Conservation (phyloP, 2,113 vertebrate genomes). For the Gallinago undulata region DNA sequence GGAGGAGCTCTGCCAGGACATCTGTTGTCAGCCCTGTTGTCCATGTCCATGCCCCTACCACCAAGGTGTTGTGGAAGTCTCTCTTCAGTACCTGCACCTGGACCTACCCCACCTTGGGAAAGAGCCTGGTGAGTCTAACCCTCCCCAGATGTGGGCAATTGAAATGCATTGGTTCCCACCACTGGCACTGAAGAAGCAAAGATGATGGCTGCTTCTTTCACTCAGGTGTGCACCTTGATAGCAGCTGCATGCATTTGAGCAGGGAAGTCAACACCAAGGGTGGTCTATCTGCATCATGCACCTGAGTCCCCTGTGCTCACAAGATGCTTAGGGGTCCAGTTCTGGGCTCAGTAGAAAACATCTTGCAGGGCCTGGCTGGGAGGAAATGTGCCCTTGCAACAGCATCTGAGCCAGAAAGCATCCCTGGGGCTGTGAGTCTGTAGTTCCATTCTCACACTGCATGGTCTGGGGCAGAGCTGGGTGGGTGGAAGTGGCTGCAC, state of each 20-base stretch:
- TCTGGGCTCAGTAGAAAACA: not conserved
- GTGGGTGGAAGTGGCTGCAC: fast-evolving
- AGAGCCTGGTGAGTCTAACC: not conserved
- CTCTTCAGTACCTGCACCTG: not conserved
- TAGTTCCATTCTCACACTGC: fast-evolving
- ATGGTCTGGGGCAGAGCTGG: not conserved
- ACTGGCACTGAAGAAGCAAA: fast-evolving
- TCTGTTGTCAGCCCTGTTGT: not conserved
- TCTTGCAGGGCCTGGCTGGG: not conserved
- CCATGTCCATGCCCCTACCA: not conserved
- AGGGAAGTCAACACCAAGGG: not conserved
- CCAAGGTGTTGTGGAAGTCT: not conserved
- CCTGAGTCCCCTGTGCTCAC: fast-evolving
- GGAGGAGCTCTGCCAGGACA: not conserved
- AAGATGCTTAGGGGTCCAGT: not conserved
- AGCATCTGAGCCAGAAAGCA: not conserved
- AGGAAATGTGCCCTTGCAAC: fast-evolving
- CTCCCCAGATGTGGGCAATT: not conserved
- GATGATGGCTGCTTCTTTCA: not conserved
- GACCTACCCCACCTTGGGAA: not conserved
- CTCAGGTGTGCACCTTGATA: not conserved
- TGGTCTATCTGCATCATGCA: not conserved
- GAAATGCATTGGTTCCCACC: fast-evolving
- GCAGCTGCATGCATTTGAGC: fast-evolving
- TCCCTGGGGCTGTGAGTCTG: not conserved